These are phyloP conservation scores for Drosophila insularis DNA, from an alignment of 1,140 invertebrate genomes.

Conservation along the genomic window DNA sequence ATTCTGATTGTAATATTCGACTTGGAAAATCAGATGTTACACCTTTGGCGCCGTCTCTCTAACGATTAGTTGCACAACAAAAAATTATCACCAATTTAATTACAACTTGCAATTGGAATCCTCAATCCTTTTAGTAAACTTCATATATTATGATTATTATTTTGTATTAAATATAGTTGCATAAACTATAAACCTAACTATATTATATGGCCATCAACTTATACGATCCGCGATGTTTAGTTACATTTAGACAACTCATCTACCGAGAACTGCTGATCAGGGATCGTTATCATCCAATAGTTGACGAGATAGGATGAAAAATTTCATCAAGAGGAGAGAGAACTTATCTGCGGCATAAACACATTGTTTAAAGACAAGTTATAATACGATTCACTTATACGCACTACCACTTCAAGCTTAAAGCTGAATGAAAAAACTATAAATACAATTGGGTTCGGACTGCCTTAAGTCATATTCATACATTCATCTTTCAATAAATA, in stretches of 20 bases:
- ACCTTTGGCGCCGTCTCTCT: not conserved
- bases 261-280: too few species aligned
- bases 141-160: too few species aligned
- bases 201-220: too few species aligned
- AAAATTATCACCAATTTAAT: not conserved
- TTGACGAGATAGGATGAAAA: too few species aligned
- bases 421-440: not conserved
- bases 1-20: not conserved
- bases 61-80: not conserved
- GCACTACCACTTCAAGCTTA: too few species aligned
- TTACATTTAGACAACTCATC: too few species aligned
- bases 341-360: not conserved
- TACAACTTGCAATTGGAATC: not conserved
- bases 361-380: not conserved
- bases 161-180: too few species aligned
- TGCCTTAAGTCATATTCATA: not conserved
- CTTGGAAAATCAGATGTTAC: not conserved
- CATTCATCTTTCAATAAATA: conserved; percentile 1
- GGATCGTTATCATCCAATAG: too few species aligned
- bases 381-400: not conserved
- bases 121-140: too few species aligned
- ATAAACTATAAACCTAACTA: too few species aligned
- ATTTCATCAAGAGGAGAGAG: too few species aligned
- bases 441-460: not conserved
- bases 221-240: too few species aligned